Percentiles rank a stretch among this genome's conserved stretches.
Conservation (phyloP, 1,140 invertebrate species). For the Anastrepha ludens region DNA sequence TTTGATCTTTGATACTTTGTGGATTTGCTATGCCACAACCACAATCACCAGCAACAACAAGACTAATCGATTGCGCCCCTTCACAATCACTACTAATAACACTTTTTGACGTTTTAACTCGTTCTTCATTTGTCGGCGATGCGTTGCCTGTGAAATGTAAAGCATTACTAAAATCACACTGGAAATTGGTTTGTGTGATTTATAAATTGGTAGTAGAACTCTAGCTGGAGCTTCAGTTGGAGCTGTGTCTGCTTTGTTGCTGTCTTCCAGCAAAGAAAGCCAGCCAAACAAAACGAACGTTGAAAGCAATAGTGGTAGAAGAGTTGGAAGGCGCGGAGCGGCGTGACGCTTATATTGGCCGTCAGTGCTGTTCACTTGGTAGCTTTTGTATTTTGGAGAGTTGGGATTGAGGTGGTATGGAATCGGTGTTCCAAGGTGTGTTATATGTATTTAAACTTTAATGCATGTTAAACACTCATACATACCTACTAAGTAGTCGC, state of each 20-base stretch:
- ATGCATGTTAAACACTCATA: not conserved
- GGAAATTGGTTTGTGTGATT: constrained; percentile 31
- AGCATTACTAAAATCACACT: constrained; percentile 48
- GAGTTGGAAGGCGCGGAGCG: not conserved
- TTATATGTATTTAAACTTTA: not conserved
- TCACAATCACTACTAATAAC: not conserved
- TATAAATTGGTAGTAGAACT: constrained; percentile 29
- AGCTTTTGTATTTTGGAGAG: not conserved
- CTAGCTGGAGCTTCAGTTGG: not conserved
- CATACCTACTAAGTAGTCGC: not conserved
- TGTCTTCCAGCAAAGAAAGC: not conserved
- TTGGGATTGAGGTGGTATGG: not conserved
- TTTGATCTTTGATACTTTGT: not conserved
- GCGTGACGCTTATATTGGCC: constrained; percentile 1
- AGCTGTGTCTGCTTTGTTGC: constrained; percentile 16
- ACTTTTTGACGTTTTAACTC: constrained; percentile 40
- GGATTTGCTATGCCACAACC: not conserved
- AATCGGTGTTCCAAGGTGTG: constrained; percentile 14
- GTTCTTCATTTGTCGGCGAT: constrained; percentile 3
- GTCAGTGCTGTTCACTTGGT: constrained; percentile 38
- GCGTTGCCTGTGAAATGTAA: constrained; percentile 44
- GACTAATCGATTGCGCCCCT: constrained; percentile 37
- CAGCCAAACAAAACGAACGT: not conserved
- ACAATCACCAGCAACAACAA: constrained; percentile 11
- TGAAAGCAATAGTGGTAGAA: constrained; percentile 4